These are phyloP conservation scores for Tychaedon coryphoeus DNA, from an alignment of 2,113 vertebrate genomes.

Conservation along the genomic window DNA sequence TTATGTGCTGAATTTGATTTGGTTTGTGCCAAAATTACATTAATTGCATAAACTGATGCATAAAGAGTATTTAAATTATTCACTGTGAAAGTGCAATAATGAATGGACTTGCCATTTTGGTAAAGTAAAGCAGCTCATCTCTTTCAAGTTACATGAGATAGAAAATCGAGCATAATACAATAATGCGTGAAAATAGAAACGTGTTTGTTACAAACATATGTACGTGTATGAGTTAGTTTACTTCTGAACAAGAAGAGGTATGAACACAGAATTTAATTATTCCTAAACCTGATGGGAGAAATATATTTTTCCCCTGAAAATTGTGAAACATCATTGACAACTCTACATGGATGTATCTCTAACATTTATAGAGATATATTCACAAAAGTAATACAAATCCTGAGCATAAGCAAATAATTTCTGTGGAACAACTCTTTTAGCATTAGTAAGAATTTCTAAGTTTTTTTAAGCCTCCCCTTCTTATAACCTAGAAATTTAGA, in stretches of 20 bases:
- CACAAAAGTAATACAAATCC: background rate
- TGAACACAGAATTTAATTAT: background rate
- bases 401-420: background rate
- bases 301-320: background rate
- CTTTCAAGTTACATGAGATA: background rate
- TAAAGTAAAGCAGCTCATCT: background rate
- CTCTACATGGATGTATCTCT: rapidly evolving
- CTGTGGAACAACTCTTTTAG: background rate
- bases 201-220: background rate
- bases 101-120: background rate
- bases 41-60: background rate
- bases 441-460: background rate
- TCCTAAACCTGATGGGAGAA: background rate
- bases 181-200: background rate
- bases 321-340: background rate
- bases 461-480: background rate
- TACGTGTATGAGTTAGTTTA: background rate
- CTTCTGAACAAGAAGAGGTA: background rate
- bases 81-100: background rate
- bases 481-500: background rate
- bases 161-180: background rate
- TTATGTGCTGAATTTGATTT: background rate
- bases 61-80: background rate
- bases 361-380: background rate
- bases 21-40: background rate